Conservation (phyloP, 2,113 vertebrate genomes). For the Campylomormyrus numenius region DNA sequence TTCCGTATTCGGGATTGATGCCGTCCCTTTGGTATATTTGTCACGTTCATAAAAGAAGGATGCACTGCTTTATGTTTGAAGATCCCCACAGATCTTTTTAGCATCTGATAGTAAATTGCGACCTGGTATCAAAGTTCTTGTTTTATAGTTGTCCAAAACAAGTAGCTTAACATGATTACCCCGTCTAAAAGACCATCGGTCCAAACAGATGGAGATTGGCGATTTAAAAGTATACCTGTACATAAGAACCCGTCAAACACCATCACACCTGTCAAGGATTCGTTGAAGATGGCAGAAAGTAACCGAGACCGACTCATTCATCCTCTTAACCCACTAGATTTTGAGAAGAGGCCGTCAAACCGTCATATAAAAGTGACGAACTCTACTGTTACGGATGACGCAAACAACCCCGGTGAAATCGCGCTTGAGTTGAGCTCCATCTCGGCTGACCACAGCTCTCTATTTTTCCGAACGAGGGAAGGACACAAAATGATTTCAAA, state of each 20-base stretch:
- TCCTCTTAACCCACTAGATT: neutral
- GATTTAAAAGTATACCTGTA: slow-evolving; percentile 8
- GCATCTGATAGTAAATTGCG: neutral
- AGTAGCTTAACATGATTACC: neutral
- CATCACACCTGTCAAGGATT: slow-evolving; percentile 44
- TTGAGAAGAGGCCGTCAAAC: neutral
- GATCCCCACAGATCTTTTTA: neutral
- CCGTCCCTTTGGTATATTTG: neutral
- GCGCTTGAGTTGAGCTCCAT: slow-evolving; percentile 34
- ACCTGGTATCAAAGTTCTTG: neutral
- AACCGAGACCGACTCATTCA: neutral
- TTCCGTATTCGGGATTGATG: neutral
- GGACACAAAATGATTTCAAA: neutral
- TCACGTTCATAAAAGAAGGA: neutral
- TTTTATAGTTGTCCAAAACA: neutral
- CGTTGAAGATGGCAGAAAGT: neutral
- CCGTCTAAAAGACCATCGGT: neutral
- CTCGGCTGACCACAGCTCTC: slow-evolving; percentile 7
- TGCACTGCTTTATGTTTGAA: neutral
- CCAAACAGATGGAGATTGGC: neutral
- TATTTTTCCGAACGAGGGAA: neutral
- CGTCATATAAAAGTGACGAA: slow-evolving; percentile 13
- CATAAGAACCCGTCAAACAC: slow-evolving; percentile 18
- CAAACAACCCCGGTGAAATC: slow-evolving; percentile 7
- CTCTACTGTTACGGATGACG: slow-evolving; percentile 32